These are phyloP conservation scores for Augochlora pura DNA, from an alignment of 1,140 invertebrate genomes.

Conservation along the genomic window DNA sequence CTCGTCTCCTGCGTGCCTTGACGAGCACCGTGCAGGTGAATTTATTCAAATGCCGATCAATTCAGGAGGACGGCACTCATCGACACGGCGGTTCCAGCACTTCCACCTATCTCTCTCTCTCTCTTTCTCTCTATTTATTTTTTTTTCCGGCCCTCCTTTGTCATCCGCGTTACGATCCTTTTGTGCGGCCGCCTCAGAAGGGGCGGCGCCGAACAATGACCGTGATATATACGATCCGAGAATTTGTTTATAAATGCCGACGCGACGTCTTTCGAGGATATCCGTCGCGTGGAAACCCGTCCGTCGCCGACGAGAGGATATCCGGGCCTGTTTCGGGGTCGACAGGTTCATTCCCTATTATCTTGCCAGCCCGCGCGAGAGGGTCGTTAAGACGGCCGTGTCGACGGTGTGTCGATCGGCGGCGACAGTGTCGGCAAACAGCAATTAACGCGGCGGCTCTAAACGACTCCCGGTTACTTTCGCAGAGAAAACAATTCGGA, in stretches of 20 bases:
- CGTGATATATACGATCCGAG: slow-evolving; percentile 71
- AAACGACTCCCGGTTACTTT: too few relatives aligned
- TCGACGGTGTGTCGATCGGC: neutral
- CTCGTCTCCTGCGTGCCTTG: slow-evolving; percentile 42
- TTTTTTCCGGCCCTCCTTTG: slow-evolving; percentile 41
- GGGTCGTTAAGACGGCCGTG: slow-evolving; percentile 47
- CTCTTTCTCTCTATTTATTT: too few relatives aligned
- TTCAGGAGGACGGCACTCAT: slow-evolving; percentile 62
- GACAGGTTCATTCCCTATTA: slow-evolving; percentile 45
- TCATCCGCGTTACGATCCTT: slow-evolving; percentile 55
- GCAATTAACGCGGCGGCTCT: too few relatives aligned
- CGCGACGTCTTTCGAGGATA: slow-evolving; percentile 55
- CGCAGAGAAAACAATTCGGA: too few relatives aligned
- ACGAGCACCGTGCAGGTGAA: slow-evolving; percentile 64
- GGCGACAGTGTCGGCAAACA: too few relatives aligned
- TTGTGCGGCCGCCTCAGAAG: slow-evolving; percentile 45
- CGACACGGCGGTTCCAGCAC: slow-evolving; percentile 39
- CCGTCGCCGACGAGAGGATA: slow-evolving; percentile 38
- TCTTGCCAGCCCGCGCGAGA: slow-evolving; percentile 4
- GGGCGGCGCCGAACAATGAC: slow-evolving; percentile 60
- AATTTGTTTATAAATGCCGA: slow-evolving; percentile 71
- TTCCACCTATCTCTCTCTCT: slow-evolving; percentile 43
- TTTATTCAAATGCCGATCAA: slow-evolving; percentile 71
- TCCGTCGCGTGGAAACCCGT: slow-evolving; percentile 42
- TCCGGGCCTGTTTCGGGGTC: slow-evolving; percentile 14